Conservation (phyloP, 1,140 invertebrate genomes). For the Drosophila lini region DNA sequence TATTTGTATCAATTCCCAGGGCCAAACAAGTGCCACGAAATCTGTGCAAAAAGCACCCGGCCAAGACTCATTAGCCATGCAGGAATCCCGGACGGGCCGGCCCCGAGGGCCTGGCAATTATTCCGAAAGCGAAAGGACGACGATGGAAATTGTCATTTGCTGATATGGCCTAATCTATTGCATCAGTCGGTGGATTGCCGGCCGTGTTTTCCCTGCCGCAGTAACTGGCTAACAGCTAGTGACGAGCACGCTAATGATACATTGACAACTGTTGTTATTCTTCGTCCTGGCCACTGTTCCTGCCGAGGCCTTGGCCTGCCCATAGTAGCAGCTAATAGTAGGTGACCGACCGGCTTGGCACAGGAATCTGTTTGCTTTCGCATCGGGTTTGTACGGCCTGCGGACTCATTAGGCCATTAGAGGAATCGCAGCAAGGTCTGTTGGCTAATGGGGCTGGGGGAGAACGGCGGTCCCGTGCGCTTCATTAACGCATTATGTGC, state of each 20-base stretch:
- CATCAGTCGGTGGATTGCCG: constrained; percentile 45
- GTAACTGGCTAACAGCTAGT: constrained; percentile 28
- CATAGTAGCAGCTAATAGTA: constrained; percentile 24
- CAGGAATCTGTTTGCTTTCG: constrained; percentile 40
- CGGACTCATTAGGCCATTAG: constrained; percentile 60
- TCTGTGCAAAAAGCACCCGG: constrained; percentile 43
- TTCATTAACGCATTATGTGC: constrained; percentile 67
- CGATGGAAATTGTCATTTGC: constrained; percentile 49
- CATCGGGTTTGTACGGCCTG: constrained; percentile 44
- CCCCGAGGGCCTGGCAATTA: constrained; percentile 51
- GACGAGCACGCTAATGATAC: constrained; percentile 65
- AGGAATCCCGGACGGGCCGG: constrained; percentile 10
- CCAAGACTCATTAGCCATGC: constrained; percentile 53
- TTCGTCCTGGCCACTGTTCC: not conserved
- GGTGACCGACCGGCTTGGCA: constrained; percentile 1
- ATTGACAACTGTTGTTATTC: constrained; percentile 71
- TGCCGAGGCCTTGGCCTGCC: not conserved
- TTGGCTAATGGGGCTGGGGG: constrained; percentile 25
- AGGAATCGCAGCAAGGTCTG: constrained; percentile 32
- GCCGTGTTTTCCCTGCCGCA: constrained; percentile 15
- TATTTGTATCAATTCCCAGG: constrained; percentile 32
- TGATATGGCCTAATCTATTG: constrained; percentile 64
- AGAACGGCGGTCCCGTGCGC: constrained; percentile 24
- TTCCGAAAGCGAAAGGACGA: constrained; percentile 37
- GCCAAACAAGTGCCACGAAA: constrained; percentile 30